phyloP scores from a whole-genome alignment of 2,797 vertebrate genomes.

The Pipistrellus pygmaeus region DNA sequence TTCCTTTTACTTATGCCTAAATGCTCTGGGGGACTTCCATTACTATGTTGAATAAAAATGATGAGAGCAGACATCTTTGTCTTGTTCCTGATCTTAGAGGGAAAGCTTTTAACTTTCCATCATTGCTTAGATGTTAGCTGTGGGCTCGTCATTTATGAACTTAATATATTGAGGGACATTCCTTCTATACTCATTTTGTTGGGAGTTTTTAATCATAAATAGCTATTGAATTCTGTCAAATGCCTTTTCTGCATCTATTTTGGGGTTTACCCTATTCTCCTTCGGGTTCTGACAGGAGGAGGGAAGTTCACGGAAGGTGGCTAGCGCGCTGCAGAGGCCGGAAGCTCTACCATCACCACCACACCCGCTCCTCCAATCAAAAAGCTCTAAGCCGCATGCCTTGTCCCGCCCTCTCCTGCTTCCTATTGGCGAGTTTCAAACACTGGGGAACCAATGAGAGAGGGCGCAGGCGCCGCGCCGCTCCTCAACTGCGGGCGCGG shows the following conservation, averaged over 20 bases:
- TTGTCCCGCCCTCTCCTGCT: not conserved
- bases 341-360: not conserved
- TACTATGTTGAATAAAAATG: not conserved
- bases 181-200: not conserved
- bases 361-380: constrained; percentile 41
- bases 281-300: not conserved
- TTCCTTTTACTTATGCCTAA: not conserved
- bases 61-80: not conserved
- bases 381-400: not conserved
- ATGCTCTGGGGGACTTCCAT: not conserved
- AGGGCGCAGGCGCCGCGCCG: rapidly evolving
- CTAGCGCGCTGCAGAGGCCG: rapidly evolving
- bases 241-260: not conserved
- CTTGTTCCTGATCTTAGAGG: not conserved
- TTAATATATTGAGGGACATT: not conserved
- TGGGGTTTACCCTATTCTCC: not conserved
- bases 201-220: not conserved
- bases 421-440: constrained; percentile 80
- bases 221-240: not conserved
- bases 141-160: not conserved
- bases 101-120: not conserved
- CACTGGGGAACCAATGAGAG: not conserved
- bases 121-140: not conserved
- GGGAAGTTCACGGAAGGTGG: too few relatives aligned
- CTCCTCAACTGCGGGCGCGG: rapidly evolving